Evolutionary conservation across 1,140 invertebrate species (phyloP).

Genomic region (Lerema accius): DNA sequence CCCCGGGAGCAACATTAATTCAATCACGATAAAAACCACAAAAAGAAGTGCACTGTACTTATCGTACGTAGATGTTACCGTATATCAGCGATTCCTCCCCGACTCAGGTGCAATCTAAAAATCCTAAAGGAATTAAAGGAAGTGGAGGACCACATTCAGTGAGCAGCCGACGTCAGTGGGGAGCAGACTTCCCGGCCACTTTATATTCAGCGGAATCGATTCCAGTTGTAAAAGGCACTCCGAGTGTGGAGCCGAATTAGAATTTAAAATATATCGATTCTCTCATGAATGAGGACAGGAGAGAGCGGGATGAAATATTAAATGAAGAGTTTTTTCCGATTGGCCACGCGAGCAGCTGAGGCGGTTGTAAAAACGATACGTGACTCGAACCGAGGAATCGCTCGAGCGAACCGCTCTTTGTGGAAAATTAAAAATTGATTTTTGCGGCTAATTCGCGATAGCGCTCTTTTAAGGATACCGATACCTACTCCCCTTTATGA

Average conservation of each 20-base stretch:
- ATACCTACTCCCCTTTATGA: slow-evolving; percentile 11
- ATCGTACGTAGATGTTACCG: too few species aligned
- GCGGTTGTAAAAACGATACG: slow-evolving; percentile 68
- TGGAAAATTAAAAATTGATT: slow-evolving; percentile 42
- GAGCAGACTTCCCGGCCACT: slow-evolving; percentile 46
- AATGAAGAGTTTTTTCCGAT: slow-evolving; percentile 61
- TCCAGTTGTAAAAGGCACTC: slow-evolving; percentile 59
- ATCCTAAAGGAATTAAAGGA: background rate
- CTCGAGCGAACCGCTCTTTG: slow-evolving; percentile 33
- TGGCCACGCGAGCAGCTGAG: slow-evolving; percentile 60
- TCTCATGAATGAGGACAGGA: slow-evolving; percentile 52
- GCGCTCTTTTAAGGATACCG: slow-evolving; percentile 11
- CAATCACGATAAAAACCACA: too few species aligned
- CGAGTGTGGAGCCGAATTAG: slow-evolving; percentile 63
- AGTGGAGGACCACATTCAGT: slow-evolving; percentile 7
- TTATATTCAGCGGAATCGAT: slow-evolving; percentile 69
- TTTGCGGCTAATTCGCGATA: slow-evolving; percentile 27
- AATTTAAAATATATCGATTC: slow-evolving; percentile 78
- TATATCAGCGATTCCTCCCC: background rate
- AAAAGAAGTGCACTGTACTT: too few species aligned
- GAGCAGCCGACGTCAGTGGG: slow-evolving; percentile 33
- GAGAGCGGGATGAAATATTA: slow-evolving; percentile 66
- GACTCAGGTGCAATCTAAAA: background rate
- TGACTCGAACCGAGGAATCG: slow-evolving; percentile 46
- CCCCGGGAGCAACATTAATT: too few species aligned